A percentile compares a stretch with the other conserved stretches of the same genome.
Conservation (phyloP, 2,797 vertebrate species). For the Netta rufina region DNA sequence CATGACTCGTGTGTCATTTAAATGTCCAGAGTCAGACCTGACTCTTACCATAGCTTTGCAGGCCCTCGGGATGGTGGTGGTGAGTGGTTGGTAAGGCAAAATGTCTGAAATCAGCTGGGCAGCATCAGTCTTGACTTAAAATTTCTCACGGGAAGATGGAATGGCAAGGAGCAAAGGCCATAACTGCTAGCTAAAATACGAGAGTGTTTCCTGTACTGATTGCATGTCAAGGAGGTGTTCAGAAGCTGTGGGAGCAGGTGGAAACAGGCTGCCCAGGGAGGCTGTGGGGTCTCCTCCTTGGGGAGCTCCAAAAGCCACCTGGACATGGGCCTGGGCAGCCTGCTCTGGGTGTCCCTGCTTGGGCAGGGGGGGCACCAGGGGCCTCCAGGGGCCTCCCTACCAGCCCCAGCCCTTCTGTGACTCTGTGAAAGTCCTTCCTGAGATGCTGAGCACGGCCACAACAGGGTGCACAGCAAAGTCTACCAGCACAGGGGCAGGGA, state of each 20-base stretch:
- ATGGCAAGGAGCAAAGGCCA: background rate
- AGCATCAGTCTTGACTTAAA: background rate
- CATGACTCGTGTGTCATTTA: background rate
- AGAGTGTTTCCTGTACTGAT: background rate
- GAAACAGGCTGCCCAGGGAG: background rate
- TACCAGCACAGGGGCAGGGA: background rate
- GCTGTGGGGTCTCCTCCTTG: background rate
- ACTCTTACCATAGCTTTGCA: background rate
- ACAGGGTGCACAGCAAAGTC: background rate
- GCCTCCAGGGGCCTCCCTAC: background rate
- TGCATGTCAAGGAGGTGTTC: background rate
- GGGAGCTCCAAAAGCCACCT: background rate
- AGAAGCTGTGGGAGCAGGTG: background rate
- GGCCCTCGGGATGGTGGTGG: no score
- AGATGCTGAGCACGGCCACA: rapidly evolving
- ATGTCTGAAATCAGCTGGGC: background rate
- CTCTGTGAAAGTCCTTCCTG: background rate
- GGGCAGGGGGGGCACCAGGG: background rate
- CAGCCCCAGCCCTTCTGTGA: background rate
- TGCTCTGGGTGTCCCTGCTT: background rate
- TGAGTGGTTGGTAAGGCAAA: background rate
- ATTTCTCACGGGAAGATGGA: background rate
- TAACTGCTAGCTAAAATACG: background rate
- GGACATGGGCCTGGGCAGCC: background rate
- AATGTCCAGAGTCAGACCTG: background rate